These are phyloP conservation scores for Leptonema lineaticorne DNA, from an alignment of 1,140 invertebrate genomes.

Conservation along the genomic window DNA sequence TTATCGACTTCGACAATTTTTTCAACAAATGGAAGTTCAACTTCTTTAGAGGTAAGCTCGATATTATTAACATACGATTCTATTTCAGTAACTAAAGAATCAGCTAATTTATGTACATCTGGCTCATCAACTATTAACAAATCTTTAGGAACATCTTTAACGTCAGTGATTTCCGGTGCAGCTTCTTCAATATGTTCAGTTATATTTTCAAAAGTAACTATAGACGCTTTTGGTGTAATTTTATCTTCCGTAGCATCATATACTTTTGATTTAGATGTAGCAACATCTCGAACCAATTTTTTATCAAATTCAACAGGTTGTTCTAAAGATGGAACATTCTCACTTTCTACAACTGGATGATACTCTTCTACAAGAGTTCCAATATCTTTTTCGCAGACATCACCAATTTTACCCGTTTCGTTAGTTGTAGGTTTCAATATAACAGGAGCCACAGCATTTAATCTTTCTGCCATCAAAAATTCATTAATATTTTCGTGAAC, in stretches of 20 bases:
- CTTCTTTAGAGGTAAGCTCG: not conserved
- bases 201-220: not conserved
- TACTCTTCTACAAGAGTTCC: not conserved
- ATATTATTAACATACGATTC: not conserved
- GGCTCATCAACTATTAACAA: not conserved
- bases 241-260: not conserved
- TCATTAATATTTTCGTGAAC: conserved; percentile 18
- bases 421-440: not conserved
- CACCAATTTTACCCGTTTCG: not conserved
- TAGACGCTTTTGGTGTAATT: not conserved
- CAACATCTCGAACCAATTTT: not conserved
- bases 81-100: conserved; percentile 8
- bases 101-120: not conserved
- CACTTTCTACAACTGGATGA: not conserved
- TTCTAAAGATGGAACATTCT: not conserved
- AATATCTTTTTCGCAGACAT: not conserved
- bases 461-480: conserved; percentile 39
- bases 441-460: conserved; percentile 13
- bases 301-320: not conserved
- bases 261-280: not conserved
- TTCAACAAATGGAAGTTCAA: not conserved
- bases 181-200: conserved; percentile 5
- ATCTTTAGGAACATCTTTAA: not conserved
- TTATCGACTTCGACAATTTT: not conserved
- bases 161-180: not conserved